Evolutionary conservation across 2,888 invertebrate genomes (phyloP), one percentile per base, ranked within the genome.

Genomic region (Actias luna): DNA sequence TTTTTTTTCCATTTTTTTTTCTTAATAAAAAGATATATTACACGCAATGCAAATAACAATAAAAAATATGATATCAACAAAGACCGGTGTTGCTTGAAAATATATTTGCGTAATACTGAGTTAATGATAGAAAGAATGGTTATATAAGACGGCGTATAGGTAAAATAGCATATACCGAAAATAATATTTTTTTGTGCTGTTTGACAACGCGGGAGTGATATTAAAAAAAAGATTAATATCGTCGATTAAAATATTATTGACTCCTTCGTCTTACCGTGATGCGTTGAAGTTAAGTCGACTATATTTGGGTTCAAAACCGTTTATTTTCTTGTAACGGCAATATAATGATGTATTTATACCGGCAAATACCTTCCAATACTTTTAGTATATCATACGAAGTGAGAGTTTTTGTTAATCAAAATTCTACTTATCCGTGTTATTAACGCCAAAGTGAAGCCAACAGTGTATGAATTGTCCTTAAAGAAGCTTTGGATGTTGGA

Each of bases 1-100:
- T 92, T 92, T 88, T 78, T 85, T 90, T 91, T n/a, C 7, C 29
- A 86, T 88, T 88, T 78, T 46, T 33, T 46, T 46, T 86, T 89
- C 89, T 90, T 87, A 92, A 88, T 91, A 90, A 91, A 78, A 89
- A 52, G 52, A 89, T 91, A 92, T 91, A 89, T 89, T 92, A 92
- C 92, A 92, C 87, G 85, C 88, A 83, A 69, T 76, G 85, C 77
- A 84, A 80, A 87, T 88, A 92, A 92, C 91, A 90, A 91, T 88
- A 82, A 85, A 84, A 74, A 78, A 77, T 82, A 82, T 83, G 22
- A 25, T 25, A 29, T 52, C 52, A 91, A 90, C 90, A 87, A 84
- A 89, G 79, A 77, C 80, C 75, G 82, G 83, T 81, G 80, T 77
- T 77, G 79, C 77, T 66, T 78, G 77, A 75, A 77, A 82, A 80